These are phyloP conservation scores for Halictus quadricinctus DNA, from an alignment of 2,888 invertebrate species.

Conservation along the genomic window DNA sequence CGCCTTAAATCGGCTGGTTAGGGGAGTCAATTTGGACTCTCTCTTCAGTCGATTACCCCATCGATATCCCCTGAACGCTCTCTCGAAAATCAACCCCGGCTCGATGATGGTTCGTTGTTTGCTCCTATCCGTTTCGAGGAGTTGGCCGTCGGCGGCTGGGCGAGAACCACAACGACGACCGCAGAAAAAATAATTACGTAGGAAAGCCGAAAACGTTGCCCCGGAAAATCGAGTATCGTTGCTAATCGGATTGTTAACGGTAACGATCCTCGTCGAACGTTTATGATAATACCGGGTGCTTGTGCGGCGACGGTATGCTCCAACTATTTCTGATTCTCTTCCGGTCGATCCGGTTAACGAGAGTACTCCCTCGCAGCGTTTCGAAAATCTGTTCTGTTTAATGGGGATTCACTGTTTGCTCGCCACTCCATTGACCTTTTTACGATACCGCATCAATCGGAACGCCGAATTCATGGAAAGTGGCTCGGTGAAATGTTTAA, in stretches of 20 bases:
- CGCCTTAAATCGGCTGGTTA: constrained; percentile 6
- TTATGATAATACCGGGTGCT: constrained; percentile 34
- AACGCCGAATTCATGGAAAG: constrained; percentile 37
- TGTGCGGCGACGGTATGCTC: constrained; percentile 5
- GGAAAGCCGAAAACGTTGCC: constrained; percentile 13
- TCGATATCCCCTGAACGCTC: constrained; percentile 4
- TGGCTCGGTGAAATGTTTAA: constrained; percentile 34
- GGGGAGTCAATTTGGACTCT: constrained; percentile 4
- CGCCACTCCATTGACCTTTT: constrained; percentile 21
- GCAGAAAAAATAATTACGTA: constrained; percentile 18
- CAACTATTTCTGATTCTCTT: constrained; percentile 32
- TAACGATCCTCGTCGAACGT: constrained; percentile 15
- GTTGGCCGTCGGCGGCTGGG: not conserved
- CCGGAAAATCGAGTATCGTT: constrained; percentile 19
- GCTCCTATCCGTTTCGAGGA: constrained; percentile 14
- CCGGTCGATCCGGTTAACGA: constrained; percentile 41
- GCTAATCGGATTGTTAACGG: constrained; percentile 27
- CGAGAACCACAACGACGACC: not conserved
- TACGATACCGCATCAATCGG: constrained; percentile 26
- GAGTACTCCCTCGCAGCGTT: constrained; percentile 23
- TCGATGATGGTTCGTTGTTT: constrained; percentile 12
- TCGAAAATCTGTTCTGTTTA: constrained; percentile 49
- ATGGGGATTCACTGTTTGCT: constrained; percentile 39
- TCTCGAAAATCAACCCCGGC: not conserved
- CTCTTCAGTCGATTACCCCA: constrained; percentile 25